Percentiles rank a stretch among this genome's conserved stretches.
Evolutionary conservation across 2,888 invertebrate species (phyloP).

Genomic region (Epinotia bilunana): DNA sequence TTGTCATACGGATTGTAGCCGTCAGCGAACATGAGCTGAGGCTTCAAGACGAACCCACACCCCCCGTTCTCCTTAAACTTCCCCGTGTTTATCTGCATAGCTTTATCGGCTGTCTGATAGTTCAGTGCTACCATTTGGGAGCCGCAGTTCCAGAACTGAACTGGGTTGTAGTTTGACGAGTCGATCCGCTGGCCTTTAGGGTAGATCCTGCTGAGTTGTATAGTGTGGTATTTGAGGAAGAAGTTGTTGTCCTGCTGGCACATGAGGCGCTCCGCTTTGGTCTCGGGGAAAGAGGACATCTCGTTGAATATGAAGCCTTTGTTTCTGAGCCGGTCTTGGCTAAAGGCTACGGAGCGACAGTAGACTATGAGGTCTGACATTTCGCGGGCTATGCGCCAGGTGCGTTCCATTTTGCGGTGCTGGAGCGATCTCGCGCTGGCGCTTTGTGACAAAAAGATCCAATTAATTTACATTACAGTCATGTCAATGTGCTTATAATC

Average conservation of each 20-base stretch:
- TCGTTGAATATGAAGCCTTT: slow-evolving; percentile 93
- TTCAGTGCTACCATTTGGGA: slow-evolving; percentile 99
- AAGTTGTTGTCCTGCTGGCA: slow-evolving; percentile 90
- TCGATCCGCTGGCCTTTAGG: slow-evolving; percentile 97
- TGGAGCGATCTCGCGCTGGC: slow-evolving; percentile 91
- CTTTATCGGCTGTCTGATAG: slow-evolving; percentile 97
- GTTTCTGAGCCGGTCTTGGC: slow-evolving; percentile 87
- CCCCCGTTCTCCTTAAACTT: slow-evolving; percentile 96
- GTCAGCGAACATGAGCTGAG: slow-evolving; percentile 93
- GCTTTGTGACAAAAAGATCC: slow-evolving; percentile 59
- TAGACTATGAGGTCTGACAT: slow-evolving; percentile 98
- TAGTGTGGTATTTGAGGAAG: slow-evolving; percentile 91
- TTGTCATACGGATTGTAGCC: slow-evolving; percentile 91
- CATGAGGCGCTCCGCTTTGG: slow-evolving; percentile 96
- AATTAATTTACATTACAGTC: not conserved
- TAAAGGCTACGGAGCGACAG: slow-evolving; percentile 93
- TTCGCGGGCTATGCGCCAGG: slow-evolving; percentile 96
- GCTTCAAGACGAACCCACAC: slow-evolving; percentile 96
- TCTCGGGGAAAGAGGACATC: slow-evolving; percentile 99
- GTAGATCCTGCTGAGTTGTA: slow-evolving; percentile 97
- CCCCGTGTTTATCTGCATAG: slow-evolving; percentile 98
- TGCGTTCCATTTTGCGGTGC: slow-evolving; percentile 94
- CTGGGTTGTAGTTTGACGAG: slow-evolving; percentile 98
- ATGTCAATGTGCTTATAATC: not conserved
- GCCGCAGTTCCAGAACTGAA: slow-evolving; percentile 97